These are phyloP conservation scores for Sceloporus tristichus DNA, from an alignment of 2,113 vertebrate species.

Conservation along the genomic window DNA sequence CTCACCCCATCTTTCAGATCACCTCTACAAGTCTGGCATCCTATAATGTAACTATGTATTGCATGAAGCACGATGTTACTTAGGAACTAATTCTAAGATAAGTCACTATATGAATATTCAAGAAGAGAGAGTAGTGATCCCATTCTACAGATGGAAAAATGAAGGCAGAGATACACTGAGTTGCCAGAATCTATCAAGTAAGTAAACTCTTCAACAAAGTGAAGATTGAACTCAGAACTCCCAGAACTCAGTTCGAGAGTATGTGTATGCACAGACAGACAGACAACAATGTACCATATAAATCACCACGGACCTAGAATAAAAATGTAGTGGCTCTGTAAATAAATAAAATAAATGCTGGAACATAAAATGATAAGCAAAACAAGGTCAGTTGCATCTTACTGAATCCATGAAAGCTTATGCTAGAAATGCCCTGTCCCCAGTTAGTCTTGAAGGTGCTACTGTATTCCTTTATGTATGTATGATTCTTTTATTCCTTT, in stretches of 20 bases:
- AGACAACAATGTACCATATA: background rate
- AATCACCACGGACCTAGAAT: background rate
- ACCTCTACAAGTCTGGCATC: background rate
- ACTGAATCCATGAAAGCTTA: too few relatives aligned
- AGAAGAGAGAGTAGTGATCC: background rate
- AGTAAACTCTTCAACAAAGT: background rate
- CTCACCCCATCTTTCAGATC: background rate
- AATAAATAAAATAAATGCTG: background rate
- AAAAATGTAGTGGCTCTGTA: background rate
- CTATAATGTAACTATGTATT: background rate
- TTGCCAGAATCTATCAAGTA: background rate
- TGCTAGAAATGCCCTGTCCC: too few relatives aligned
- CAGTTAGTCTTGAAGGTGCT: too few relatives aligned
- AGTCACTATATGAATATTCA: background rate
- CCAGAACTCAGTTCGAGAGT: background rate
- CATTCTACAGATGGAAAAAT: background rate
- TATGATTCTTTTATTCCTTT: too few relatives aligned
- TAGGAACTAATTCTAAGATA: background rate
- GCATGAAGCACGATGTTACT: background rate
- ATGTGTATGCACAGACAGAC: too few relatives aligned
- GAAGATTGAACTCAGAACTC: background rate
- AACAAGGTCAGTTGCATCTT: background rate
- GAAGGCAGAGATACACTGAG: background rate
- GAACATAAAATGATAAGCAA: background rate
- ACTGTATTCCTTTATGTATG: too few relatives aligned